These are phyloP conservation scores for Gracilinanus agilis DNA, from an alignment of 2,113 vertebrate species.

Conservation along the genomic window DNA sequence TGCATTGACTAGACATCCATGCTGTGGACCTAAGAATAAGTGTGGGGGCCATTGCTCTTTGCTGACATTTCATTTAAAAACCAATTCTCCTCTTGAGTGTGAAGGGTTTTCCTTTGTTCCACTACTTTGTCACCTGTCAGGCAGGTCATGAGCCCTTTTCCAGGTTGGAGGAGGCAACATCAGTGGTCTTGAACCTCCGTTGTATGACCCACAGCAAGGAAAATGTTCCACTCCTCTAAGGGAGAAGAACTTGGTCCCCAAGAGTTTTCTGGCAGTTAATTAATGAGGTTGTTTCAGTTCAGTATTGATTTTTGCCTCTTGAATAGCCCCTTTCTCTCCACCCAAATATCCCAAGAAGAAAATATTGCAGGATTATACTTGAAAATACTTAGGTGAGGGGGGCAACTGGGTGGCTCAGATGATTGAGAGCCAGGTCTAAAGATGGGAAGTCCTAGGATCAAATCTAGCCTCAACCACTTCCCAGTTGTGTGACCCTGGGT, in stretches of 20 bases:
- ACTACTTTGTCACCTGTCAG: background rate
- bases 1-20: background rate
- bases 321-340: background rate
- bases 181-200: background rate
- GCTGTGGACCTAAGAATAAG: background rate
- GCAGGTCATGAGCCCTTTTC: background rate
- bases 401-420: no score
- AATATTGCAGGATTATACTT: background rate
- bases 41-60: background rate
- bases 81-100: background rate
- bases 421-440: no score
- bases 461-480: no score
- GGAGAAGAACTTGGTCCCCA: background rate
- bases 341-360: background rate
- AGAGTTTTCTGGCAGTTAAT: background rate
- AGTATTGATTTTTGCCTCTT: background rate
- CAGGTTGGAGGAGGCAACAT: background rate
- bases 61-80: background rate
- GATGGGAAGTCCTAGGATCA: no score
- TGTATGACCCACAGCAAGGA: background rate
- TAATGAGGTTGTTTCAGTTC: background rate
- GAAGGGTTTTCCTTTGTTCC: background rate
- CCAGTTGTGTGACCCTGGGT: no score
- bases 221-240: background rate
- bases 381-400: background rate